Evolutionary conservation across 2,888 invertebrate genomes (phyloP).

Genomic region (Tipula lateralis): DNA sequence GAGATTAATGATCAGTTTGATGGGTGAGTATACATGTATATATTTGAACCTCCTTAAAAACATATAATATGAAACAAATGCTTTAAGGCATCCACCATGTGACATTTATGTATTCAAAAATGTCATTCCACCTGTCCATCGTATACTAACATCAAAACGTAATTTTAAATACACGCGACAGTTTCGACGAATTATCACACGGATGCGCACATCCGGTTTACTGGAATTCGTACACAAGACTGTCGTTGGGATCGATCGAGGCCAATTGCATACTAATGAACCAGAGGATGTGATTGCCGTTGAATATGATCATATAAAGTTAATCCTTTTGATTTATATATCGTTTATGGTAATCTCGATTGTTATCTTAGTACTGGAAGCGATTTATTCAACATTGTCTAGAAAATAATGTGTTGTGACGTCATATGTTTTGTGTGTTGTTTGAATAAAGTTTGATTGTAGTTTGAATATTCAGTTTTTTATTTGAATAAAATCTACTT

Average conservation of each 20-base stretch:
- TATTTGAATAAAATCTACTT: no score
- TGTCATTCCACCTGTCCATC: not conserved
- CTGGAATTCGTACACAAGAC: not conserved
- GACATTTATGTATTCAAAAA: not conserved
- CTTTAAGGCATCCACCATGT: not conserved
- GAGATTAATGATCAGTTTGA: not conserved
- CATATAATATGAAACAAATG: no score
- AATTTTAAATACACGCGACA: not conserved
- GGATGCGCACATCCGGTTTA: not conserved
- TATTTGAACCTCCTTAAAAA: no score
- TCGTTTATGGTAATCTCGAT: not conserved
- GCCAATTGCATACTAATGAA: not conserved
- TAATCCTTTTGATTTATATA: not conserved
- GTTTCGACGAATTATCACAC: not conserved
- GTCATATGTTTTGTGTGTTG: no score
- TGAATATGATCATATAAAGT: not conserved
- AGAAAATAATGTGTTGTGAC: no score
- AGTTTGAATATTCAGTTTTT: no score
- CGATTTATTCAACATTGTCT: not conserved
- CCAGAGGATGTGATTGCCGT: not conserved
- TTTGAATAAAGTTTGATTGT: no score
- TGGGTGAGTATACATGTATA: not conserved
- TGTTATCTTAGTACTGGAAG: not conserved
- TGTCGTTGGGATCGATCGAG: not conserved
- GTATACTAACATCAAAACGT: not conserved